These are phyloP conservation scores for Microcebus tavaratra DNA, from an alignment of 2,113 vertebrate genomes.

Conservation along the genomic window DNA sequence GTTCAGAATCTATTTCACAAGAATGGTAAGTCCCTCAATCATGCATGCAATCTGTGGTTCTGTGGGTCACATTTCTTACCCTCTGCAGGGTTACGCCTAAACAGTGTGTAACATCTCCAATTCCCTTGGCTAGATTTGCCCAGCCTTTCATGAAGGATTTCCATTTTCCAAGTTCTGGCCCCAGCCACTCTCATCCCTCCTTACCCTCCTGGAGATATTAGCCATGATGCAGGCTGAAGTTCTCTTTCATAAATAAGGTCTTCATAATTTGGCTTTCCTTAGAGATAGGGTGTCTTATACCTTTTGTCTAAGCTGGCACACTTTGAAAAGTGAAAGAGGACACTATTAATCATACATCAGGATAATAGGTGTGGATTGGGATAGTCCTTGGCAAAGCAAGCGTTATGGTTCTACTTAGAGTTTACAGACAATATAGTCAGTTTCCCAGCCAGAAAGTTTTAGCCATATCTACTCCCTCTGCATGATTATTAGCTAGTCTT, in stretches of 20 bases:
- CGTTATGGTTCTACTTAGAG: background rate
- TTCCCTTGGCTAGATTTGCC: background rate
- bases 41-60: background rate
- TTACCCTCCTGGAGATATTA: background rate
- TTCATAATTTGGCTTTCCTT: background rate
- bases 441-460: background rate
- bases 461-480: background rate
- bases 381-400: background rate
- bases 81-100: background rate
- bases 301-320: background rate
- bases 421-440: background rate
- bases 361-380: background rate
- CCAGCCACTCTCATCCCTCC: background rate
- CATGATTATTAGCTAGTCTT: background rate
- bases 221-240: background rate
- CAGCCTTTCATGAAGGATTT: background rate
- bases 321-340: background rate
- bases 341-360: background rate
- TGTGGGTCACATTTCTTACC: background rate
- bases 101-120: background rate
- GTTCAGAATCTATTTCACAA: background rate
- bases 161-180: background rate
- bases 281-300: background rate
- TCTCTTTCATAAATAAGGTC: background rate
- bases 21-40: background rate